Conservation (phyloP, 2,797 vertebrate genomes). For the Lophius americanus region DNA sequence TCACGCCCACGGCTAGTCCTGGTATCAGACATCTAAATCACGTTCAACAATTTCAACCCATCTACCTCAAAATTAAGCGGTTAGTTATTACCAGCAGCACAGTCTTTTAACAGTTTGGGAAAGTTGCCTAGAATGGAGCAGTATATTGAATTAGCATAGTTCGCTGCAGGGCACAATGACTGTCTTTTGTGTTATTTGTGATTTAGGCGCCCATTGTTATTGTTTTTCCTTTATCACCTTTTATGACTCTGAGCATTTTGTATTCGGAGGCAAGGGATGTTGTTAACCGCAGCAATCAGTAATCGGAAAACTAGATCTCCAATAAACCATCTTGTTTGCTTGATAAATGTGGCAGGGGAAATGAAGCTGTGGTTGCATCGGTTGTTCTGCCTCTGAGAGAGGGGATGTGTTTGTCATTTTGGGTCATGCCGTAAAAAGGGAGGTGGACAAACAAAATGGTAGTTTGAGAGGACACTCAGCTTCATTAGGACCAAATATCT, state of each 20-base stretch:
- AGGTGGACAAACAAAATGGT: slow-evolving; percentile 28
- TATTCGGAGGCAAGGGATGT: slow-evolving; percentile 52
- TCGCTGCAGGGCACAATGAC: slow-evolving; percentile 38
- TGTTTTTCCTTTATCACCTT: slow-evolving; percentile 70
- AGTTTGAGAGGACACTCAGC: slow-evolving; percentile 33
- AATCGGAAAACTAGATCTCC: slow-evolving; percentile 73
- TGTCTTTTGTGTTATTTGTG: slow-evolving; percentile 54
- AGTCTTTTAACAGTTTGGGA: slow-evolving; percentile 49
- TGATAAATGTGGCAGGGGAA: slow-evolving; percentile 56
- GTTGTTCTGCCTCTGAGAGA: slow-evolving; percentile 49
- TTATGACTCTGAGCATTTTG: slow-evolving; percentile 56
- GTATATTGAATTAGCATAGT: slow-evolving; percentile 55
- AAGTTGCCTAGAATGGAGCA: slow-evolving; percentile 30
- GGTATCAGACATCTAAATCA: slow-evolving; percentile 22
- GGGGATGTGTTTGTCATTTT: slow-evolving; percentile 32
- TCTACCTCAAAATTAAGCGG: slow-evolving; percentile 35
- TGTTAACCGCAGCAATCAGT: slow-evolving; percentile 60
- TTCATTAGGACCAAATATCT: slow-evolving; percentile 43
- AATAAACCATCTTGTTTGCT: slow-evolving; percentile 73
- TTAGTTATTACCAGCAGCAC: slow-evolving; percentile 26
- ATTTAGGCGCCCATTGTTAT: slow-evolving; percentile 60
- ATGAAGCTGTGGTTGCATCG: slow-evolving; percentile 62
- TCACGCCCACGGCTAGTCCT: neutral
- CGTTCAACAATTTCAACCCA: slow-evolving; percentile 30
- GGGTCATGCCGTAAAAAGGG: slow-evolving; percentile 1